These are phyloP conservation scores for Urosaurus nigricauda DNA, from an alignment of 2,797 vertebrate species.

Conservation along the genomic window DNA sequence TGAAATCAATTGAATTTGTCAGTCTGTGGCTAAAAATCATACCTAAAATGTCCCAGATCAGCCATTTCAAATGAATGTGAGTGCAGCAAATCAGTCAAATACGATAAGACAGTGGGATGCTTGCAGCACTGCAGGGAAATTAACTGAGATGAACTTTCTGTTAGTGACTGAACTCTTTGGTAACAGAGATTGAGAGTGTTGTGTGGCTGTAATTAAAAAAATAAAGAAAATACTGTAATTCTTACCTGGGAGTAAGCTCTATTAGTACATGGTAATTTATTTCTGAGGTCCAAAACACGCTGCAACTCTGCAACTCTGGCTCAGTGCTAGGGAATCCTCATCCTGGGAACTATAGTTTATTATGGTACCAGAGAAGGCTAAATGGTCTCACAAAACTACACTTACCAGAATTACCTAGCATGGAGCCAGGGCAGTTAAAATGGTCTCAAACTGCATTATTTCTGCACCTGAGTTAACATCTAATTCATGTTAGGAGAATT, in stretches of 20 bases:
- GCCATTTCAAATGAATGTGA: not conserved
- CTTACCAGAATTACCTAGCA: too few species aligned
- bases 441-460: too few species aligned
- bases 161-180: not conserved
- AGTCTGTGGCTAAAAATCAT: constrained; percentile 15
- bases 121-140: not conserved
- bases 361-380: too few species aligned
- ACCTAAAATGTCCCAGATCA: constrained; percentile 11
- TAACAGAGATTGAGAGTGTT: not conserved
- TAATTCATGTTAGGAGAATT: not conserved
- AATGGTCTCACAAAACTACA: too few species aligned
- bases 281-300: not conserved
- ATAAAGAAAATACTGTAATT: not conserved
- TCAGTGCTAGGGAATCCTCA: too few species aligned
- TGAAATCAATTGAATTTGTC: constrained; percentile 29
- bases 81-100: not conserved
- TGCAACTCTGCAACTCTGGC: too few species aligned
- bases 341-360: too few species aligned
- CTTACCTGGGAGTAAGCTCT: not conserved
- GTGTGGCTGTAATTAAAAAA: not conserved
- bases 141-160: constrained; percentile 6
- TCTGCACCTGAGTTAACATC: too few species aligned
- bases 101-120: not conserved
- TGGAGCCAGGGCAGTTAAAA: too few species aligned
- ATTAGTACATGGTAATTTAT: not conserved